Evolutionary conservation across 2,113 vertebrate species (phyloP).

Genomic region (Hemichromis elongatus): DNA sequence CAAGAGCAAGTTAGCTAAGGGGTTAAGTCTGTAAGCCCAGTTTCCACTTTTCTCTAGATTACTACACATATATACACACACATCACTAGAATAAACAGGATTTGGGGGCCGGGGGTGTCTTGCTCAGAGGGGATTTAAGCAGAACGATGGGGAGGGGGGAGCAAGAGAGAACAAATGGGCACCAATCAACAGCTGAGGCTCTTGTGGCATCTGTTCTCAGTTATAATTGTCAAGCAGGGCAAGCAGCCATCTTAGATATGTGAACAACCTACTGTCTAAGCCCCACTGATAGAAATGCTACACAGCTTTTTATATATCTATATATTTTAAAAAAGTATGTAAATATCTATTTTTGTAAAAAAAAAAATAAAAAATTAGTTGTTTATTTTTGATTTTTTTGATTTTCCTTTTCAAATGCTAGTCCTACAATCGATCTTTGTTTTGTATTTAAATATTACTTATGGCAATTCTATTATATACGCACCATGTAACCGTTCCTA

Average conservation of each 20-base stretch:
- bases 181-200: conserved; percentile 61
- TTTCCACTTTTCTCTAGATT: conserved; percentile 14
- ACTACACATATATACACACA: background rate
- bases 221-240: conserved; percentile 14
- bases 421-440: background rate
- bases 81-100: conserved; percentile 51
- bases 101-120: conserved; percentile 11
- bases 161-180: conserved; percentile 24
- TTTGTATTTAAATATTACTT: background rate
- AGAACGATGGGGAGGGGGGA: conserved; percentile 22
- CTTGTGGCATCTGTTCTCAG: conserved; percentile 51
- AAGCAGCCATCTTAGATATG: conserved; percentile 32
- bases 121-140: conserved; percentile 57
- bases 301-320: background rate
- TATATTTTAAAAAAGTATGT: too few relatives aligned
- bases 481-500: background rate
- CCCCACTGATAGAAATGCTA: background rate
- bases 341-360: too few relatives aligned
- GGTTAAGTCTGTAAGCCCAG: background rate
- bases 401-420: background rate
- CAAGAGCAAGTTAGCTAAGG: background rate
- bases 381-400: background rate
- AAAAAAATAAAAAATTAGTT: background rate
- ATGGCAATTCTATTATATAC: background rate
- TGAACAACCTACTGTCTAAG: background rate